phyloP scores from a whole-genome alignment of 2,797 vertebrate genomes.

The Hoplostethus atlanticus region DNA sequence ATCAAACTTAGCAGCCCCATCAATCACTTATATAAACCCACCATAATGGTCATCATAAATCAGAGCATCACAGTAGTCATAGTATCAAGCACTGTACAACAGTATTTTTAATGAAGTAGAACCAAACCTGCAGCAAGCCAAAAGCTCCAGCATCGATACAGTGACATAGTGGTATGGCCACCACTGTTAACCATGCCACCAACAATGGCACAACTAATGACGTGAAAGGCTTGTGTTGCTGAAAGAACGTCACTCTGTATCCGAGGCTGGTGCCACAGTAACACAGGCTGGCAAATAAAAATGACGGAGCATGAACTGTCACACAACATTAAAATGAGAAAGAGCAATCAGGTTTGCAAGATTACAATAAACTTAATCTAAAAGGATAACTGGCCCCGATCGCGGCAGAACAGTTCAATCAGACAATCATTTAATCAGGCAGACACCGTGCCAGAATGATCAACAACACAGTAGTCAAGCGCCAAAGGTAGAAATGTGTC shows the following conservation, averaged over 20 bases:
- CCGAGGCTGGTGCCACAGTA: constrained; percentile 37
- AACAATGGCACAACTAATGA: constrained; percentile 63
- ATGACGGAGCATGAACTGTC: constrained; percentile 71
- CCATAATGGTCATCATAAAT: neutral
- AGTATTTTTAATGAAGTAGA: constrained; percentile 1
- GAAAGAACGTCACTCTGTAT: constrained; percentile 66
- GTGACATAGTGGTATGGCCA: constrained; percentile 33
- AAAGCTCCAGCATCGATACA: constrained; percentile 17
- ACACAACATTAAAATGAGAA: constrained; percentile 69
- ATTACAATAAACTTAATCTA: constrained; percentile 72
- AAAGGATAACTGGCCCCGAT: constrained; percentile 78
- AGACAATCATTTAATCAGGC: constrained; percentile 68
- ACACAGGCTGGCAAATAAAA: constrained; percentile 55
- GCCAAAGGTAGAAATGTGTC: constrained; percentile 9
- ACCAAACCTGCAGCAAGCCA: constrained; percentile 4
- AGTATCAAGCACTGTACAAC: constrained; percentile 10
- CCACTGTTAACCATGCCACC: constrained; percentile 59
- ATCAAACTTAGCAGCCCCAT: neutral
- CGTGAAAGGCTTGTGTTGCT: constrained; percentile 58
- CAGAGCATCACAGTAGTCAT: constrained; percentile 16
- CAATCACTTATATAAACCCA: neutral
- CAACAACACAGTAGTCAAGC: neutral
- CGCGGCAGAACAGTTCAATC: constrained; percentile 62
- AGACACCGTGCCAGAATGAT: constrained; percentile 50
- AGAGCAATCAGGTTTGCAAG: constrained; percentile 70